These are phyloP conservation scores for Antennarius maculatus DNA, from an alignment of 2,797 vertebrate genomes.

Conservation along the genomic window DNA sequence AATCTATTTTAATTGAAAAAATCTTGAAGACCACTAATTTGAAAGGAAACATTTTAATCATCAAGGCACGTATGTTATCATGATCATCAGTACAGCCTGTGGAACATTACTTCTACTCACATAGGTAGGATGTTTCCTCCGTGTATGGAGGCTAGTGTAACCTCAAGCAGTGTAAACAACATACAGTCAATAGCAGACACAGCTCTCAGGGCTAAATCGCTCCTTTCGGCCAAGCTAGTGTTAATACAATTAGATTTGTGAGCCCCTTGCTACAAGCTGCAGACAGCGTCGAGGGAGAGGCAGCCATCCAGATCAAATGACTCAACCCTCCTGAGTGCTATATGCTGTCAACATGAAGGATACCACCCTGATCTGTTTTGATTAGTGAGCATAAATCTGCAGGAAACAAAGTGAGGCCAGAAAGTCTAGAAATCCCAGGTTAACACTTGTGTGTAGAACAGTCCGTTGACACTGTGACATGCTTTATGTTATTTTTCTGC, in stretches of 20 bases:
- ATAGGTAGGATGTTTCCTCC: constrained; percentile 14
- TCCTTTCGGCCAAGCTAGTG: constrained; percentile 30
- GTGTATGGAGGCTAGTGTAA: constrained; percentile 25
- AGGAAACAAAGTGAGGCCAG: constrained; percentile 52
- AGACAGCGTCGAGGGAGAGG: constrained; percentile 50
- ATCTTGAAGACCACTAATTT: no score
- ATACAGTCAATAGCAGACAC: constrained; percentile 34
- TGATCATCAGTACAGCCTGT: neutral
- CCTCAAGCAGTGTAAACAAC: constrained; percentile 25
- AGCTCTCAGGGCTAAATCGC: constrained; percentile 45
- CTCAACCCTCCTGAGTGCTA: constrained; percentile 67
- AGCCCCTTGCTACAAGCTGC: constrained; percentile 59
- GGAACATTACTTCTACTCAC: neutral
- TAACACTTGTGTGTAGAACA: constrained; percentile 33
- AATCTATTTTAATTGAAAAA: no score
- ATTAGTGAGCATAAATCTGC: constrained; percentile 69
- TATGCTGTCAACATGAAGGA: constrained; percentile 73
- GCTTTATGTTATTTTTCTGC: constrained; percentile 41
- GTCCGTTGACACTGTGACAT: constrained; percentile 37
- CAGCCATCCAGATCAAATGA: constrained; percentile 73
- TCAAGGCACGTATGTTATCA: no score
- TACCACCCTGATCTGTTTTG: constrained; percentile 72
- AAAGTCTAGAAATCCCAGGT: constrained; percentile 46
- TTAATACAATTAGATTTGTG: constrained; percentile 69
- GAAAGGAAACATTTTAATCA: no score